phyloP scores from a whole-genome alignment of 2,797 vertebrate species.

The Pitangus sulphuratus region DNA sequence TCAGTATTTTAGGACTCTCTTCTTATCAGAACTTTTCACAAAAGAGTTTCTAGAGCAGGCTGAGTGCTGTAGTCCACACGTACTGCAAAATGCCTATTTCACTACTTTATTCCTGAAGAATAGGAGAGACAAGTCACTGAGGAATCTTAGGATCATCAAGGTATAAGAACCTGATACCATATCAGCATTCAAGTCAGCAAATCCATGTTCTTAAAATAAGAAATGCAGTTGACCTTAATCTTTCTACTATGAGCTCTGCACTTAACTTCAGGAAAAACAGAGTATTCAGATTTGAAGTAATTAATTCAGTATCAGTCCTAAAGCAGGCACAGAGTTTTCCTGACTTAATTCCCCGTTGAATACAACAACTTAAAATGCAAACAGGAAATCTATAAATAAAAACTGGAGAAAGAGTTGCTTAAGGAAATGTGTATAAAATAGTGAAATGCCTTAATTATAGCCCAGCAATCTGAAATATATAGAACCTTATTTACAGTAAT shows the following conservation, averaged over 20 bases:
- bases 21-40: not conserved
- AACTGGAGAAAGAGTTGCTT: conserved; percentile 25
- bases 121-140: not conserved
- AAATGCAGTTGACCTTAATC: conserved; percentile 73
- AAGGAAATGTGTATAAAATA: conserved; percentile 61
- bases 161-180: not conserved
- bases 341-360: conserved; percentile 57
- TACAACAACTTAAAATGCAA: conserved; percentile 63
- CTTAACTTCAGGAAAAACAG: conserved; percentile 67
- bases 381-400: conserved; percentile 67
- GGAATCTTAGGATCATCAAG: not conserved
- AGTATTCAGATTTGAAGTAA: conserved; percentile 82
- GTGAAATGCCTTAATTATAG: conserved; percentile 66
- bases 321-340: conserved; percentile 50
- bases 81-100: not conserved
- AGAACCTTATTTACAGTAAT: conserved; percentile 55
- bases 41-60: not conserved
- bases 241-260: conserved; percentile 86
- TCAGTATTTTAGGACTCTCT: too few species aligned
- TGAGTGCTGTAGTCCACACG: not conserved
- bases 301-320: conserved; percentile 69
- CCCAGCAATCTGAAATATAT: conserved; percentile 43
- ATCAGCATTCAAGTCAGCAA: conserved; percentile 26
- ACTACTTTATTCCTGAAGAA: not conserved
- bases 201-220: conserved; percentile 70